Evolutionary conservation across 2,888 invertebrate species (phyloP).

Genomic region (Junonia oenone): DNA sequence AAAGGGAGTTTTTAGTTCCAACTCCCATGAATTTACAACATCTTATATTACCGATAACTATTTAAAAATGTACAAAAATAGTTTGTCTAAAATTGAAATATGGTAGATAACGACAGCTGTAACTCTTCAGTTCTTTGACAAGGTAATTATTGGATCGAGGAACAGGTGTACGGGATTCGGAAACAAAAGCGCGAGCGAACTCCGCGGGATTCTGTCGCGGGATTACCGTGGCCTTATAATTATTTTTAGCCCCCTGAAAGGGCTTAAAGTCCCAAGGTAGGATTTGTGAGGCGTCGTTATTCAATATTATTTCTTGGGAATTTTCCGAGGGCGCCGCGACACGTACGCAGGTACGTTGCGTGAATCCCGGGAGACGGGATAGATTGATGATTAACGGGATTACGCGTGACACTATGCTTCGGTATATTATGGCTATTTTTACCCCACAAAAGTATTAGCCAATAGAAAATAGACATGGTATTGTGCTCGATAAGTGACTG

Average conservation of each 20-base stretch:
- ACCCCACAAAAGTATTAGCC: background rate
- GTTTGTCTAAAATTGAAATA: background rate
- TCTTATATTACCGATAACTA: too few relatives aligned
- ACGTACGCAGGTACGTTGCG: slow-evolving; percentile 47
- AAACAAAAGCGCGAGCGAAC: slow-evolving; percentile 40
- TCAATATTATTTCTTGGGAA: slow-evolving; percentile 69
- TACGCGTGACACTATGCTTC: slow-evolving; percentile 29
- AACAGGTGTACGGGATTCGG: slow-evolving; percentile 33
- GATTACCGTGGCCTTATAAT: slow-evolving; percentile 51
- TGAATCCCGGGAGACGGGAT: slow-evolving; percentile 27
- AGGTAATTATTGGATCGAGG: slow-evolving; percentile 17
- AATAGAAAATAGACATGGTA: too few relatives aligned
- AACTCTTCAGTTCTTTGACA: slow-evolving; percentile 7
- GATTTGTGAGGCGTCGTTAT: slow-evolving; percentile 69
- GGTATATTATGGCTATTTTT: background rate
- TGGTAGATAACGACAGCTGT: background rate
- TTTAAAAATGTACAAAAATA: background rate
- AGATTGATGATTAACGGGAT: slow-evolving; percentile 40
- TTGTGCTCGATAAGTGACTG: too few relatives aligned
- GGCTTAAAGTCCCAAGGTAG: slow-evolving; percentile 68
- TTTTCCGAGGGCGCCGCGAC: slow-evolving; percentile 33
- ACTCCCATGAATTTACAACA: too few relatives aligned
- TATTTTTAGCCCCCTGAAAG: slow-evolving; percentile 62
- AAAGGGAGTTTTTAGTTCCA: slow-evolving; percentile 11
- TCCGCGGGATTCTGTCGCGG: slow-evolving; percentile 39